phyloP scores from a whole-genome alignment of 2,888 invertebrate species.

The Parnassius glacialis region DNA sequence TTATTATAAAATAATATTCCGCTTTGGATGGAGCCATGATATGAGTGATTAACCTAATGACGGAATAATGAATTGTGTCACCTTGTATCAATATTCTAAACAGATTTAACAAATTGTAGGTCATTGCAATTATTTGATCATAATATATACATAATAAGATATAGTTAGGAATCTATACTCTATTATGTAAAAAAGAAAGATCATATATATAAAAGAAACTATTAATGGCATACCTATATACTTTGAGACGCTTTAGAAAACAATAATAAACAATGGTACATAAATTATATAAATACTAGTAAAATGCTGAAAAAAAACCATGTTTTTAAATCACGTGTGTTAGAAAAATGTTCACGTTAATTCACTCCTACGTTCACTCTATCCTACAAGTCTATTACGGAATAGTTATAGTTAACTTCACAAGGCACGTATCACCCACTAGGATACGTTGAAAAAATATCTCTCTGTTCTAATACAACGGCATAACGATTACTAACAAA shows the following conservation, averaged over 20 bases:
- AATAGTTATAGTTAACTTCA: slow-evolving; percentile 40
- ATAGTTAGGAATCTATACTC: slow-evolving; percentile 10
- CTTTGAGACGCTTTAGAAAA: slow-evolving; percentile 53
- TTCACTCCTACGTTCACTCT: slow-evolving; percentile 19
- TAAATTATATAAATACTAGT: slow-evolving; percentile 53
- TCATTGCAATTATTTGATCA: slow-evolving; percentile 2
- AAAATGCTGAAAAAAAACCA: slow-evolving; percentile 67
- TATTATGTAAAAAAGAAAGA: not conserved
- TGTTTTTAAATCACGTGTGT: slow-evolving; percentile 45
- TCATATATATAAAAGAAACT: slow-evolving; percentile 32
- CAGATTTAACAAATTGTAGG: too few relatives aligned
- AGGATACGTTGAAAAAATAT: slow-evolving; percentile 76
- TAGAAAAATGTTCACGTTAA: slow-evolving; percentile 30
- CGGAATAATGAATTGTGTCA: slow-evolving; percentile 30
- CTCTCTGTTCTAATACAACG: slow-evolving; percentile 53
- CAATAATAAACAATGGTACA: slow-evolving; percentile 40
- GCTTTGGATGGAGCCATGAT: slow-evolving; percentile 71
- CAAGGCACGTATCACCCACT: slow-evolving; percentile 71
- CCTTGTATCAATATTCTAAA: too few relatives aligned
- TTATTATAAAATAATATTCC: slow-evolving; percentile 36
- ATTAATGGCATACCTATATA: slow-evolving; percentile 60
- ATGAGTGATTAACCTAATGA: slow-evolving; percentile 49
- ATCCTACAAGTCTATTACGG: slow-evolving; percentile 16
- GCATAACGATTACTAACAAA: slow-evolving; percentile 33
- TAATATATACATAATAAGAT: slow-evolving; percentile 2